Evolutionary conservation across 2,113 vertebrate species (phyloP), one percentile per base, ranked within the genome.

Genomic region (Periophthalmodon schlosseri): DNA sequence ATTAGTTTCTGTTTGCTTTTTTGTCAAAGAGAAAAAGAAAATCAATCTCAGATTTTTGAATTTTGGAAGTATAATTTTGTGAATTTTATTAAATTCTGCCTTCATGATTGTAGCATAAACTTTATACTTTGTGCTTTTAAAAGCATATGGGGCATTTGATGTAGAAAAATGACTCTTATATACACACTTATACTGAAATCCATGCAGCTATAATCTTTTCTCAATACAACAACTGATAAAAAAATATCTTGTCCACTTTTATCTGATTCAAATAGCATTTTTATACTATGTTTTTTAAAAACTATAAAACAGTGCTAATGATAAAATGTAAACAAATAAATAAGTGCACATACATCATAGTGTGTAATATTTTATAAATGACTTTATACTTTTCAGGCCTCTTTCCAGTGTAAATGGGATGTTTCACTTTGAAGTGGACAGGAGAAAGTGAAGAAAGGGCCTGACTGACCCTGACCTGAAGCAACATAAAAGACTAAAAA

Each of bases 401-500:
- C 52, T 56, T 28, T 34, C 60, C 60, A 63, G 24, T 20, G 18
- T 39, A n/a, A 65, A 39, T 20, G 63, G 63, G 34, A 39, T n/a
- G 18, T 8, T 21, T 36, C 10, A 65, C 34, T 39, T n/a, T 70
- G 75, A 15, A 34, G 65, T 39, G 49, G 72, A 23, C 4, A 49
- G 58, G 71, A 68, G 61, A 76, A 65, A 85, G 79, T 72, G 69
- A 75, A 71, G 77, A 36, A 74, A 68, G 70, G 77, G 70, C 74
- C 71, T 34, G 28, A 44, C 44, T 56, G 61, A 67, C 36, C 50
- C 68, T 87, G 83, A 83, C 76, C 83, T 85, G 75, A 82, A 85
- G 79, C 13, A 60, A 76, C 82, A 87, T 86, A 63, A 86, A 82
- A 84, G 83, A 78, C 73, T 87, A 84, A 85, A 84, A 64, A 69